phyloP scores from a whole-genome alignment of 2,797 vertebrate species.

The Odontamblyopus rebecca region DNA sequence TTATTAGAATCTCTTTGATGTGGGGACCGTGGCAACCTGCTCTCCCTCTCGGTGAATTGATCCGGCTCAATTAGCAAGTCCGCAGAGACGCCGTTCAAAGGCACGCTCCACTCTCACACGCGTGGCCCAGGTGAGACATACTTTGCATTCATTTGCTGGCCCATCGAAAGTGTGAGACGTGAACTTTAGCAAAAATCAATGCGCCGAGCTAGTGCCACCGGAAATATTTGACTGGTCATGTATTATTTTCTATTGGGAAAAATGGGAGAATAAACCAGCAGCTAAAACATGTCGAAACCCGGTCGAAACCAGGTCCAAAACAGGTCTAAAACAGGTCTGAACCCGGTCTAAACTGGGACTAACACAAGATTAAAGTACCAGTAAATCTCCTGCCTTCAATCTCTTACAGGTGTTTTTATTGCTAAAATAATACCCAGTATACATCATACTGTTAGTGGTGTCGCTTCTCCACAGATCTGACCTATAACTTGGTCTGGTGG shows the following conservation, averaged over 20 bases:
- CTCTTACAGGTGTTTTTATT: too few relatives aligned
- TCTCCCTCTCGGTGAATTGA: slow-evolving; percentile 70
- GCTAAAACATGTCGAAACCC: too few relatives aligned
- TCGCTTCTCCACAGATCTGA: too few relatives aligned
- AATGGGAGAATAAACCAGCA: background rate
- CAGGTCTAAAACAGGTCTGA: background rate
- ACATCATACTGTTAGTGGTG: too few relatives aligned
- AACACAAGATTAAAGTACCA: background rate
- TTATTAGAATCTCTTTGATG: slow-evolving; percentile 80
- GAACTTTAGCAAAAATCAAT: slow-evolving; percentile 60
- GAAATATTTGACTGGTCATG: background rate
- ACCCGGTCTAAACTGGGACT: background rate
- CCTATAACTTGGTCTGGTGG: too few relatives aligned
- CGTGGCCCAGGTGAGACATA: slow-evolving; percentile 62
- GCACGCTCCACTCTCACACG: slow-evolving; percentile 51
- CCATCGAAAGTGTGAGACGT: slow-evolving; percentile 54
- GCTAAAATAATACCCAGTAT: too few relatives aligned
- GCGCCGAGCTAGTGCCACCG: background rate
- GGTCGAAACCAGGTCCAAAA: background rate
- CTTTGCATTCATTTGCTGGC: slow-evolving; percentile 68
- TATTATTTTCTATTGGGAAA: background rate
- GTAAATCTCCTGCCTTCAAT: too few relatives aligned
- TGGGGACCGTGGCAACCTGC: slow-evolving; percentile 74
- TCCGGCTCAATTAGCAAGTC: slow-evolving; percentile 72
- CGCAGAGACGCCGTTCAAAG: slow-evolving; percentile 67